Base-by-base conservation (phyloP, 2,888 invertebrate species). In the Polyploca ridens region DNA sequence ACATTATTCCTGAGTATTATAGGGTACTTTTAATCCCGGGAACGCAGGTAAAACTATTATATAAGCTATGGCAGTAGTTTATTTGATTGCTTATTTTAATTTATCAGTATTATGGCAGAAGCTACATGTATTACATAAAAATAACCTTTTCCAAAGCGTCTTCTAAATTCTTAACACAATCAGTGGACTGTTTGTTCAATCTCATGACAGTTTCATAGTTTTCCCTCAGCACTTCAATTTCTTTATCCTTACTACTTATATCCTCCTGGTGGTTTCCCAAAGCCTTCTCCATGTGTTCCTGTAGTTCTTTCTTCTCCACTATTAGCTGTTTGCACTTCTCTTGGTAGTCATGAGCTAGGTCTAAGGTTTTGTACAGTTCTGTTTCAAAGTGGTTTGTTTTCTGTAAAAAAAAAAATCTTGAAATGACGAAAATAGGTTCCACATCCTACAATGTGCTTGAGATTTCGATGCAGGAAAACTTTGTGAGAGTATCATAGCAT, bases 301-400 rank as follows among this genome's bases (percentile, higher is more conserved):
- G 82, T 0, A 89, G 66, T 44, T 89, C 87, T 11, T 87, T 85
- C 64, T 94, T 90, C 67, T 96, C 95, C 1, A 79, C 69, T 64
- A 95, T 95, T 0, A 96, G 74, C 57, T 90, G 89, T 65, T 95
- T 95, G 67, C 94, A 94, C 84, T 96, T 96, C 33, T 96, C 95
- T 83, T 96, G 96, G 78, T 95, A 96, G 70, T 95, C 95, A 44
- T 96, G 95, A 0, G 96, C 96, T 54, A 97, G 82, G 75, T 96
- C 96, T 58, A 97, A 85, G 0, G 97, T 96, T 89, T 96, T 96
- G 41, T 96, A 95, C 1, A 97, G 88, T 89, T 98, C 97, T 7
- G 95, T 93, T 88, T 97, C 97, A 73, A 95, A 95, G 57, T 95
- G 94, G 68, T 94, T 94, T 0, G 94, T 89, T 92, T 94, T 95